Conservation (phyloP, 2,797 vertebrate species). For the Parauchenoglanis punctatus region DNA sequence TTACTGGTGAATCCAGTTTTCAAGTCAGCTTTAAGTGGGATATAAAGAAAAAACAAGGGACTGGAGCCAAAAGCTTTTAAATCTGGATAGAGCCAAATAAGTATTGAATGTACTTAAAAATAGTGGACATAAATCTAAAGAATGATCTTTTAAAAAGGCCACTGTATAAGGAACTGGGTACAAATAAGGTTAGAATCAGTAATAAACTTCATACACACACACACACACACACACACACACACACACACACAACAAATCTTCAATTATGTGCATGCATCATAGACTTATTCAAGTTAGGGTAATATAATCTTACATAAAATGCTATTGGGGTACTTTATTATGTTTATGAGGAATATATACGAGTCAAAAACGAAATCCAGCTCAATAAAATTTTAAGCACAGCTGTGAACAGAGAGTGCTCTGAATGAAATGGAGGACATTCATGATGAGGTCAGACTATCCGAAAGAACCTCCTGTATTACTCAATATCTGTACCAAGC, state of each 20-base stretch:
- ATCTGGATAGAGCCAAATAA: not conserved
- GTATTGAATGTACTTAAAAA: not conserved
- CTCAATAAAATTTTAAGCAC: not conserved
- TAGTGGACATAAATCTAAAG: conserved; percentile 8
- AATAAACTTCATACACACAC: not conserved
- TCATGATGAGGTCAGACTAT: conserved; percentile 22
- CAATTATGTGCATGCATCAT: not conserved
- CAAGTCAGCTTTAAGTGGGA: not conserved
- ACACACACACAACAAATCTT: not conserved
- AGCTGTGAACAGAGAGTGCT: not conserved
- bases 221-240: not conserved
- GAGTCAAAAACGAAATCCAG: not conserved
- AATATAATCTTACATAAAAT: not conserved
- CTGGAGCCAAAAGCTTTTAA: not conserved
- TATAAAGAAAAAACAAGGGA: not conserved
- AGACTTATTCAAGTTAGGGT: not conserved
- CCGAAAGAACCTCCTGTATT: not conserved
- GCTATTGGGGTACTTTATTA: not conserved
- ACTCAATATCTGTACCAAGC: conserved; percentile 10
- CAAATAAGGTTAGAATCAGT: not conserved
- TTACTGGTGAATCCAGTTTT: not conserved
- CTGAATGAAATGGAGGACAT: not conserved
- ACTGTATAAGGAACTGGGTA: not conserved
- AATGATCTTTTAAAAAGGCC: not conserved
- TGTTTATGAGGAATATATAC: not conserved